phyloP scores from a whole-genome alignment of 2,797 vertebrate genomes.

The Amblyopsis hoosieri region DNA sequence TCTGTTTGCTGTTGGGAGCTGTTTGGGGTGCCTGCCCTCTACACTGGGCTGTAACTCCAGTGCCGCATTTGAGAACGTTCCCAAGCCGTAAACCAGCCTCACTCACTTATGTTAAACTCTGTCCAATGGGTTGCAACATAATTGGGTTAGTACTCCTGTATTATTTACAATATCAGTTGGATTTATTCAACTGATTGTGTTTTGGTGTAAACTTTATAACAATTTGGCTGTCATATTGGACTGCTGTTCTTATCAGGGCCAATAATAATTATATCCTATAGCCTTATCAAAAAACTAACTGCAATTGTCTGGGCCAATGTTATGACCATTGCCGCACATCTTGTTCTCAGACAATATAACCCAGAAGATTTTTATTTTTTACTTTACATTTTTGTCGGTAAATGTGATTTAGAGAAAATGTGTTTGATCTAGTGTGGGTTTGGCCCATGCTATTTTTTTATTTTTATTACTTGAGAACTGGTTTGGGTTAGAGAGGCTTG shows the following conservation, averaged over 20 bases:
- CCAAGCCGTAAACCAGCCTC: constrained; percentile 21
- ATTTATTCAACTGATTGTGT: too few species aligned
- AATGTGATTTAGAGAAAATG: not conserved
- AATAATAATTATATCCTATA: too few species aligned
- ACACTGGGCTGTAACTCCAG: constrained; percentile 20
- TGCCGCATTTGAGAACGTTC: constrained; percentile 34
- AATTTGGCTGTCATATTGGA: not conserved
- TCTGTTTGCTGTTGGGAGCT: constrained; percentile 46
- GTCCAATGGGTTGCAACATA: too few species aligned
- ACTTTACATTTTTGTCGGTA: constrained; percentile 1
- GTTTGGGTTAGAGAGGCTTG: not conserved
- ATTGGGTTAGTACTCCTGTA: too few species aligned
- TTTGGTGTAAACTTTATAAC: too few species aligned
- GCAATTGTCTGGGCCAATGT: not conserved
- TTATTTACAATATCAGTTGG: too few species aligned
- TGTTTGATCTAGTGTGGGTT: constrained; percentile 10
- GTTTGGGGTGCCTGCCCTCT: constrained; percentile 44
- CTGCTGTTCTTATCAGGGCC: not conserved
- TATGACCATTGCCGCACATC: constrained; percentile 12
- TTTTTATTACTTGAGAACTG: not conserved
- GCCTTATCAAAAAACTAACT: too few species aligned
- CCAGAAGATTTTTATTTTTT: not conserved
- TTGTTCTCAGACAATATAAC: constrained; percentile 13
- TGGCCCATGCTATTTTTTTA: constrained; percentile 9
- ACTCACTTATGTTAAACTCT: constrained; percentile 20